These are phyloP conservation scores for Troilus luridus DNA, from an alignment of 2,888 invertebrate genomes.

Conservation along the genomic window DNA sequence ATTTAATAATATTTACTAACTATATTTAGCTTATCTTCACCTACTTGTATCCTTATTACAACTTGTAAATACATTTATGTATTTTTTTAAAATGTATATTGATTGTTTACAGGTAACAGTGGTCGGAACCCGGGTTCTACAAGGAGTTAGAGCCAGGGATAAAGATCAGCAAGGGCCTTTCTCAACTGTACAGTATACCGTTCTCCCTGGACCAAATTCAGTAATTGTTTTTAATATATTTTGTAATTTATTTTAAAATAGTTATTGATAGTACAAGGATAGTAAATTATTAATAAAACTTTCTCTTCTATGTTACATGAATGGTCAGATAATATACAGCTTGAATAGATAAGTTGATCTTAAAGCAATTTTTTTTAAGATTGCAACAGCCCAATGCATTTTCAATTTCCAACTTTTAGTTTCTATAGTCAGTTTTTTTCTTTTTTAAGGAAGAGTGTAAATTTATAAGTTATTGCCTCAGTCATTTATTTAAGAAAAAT, in stretches of 20 bases:
- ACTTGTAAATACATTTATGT: neutral
- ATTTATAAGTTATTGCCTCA: no score
- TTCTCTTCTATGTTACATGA: neutral
- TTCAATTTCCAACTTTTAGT: no score
- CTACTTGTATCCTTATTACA: no score
- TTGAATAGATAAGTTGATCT: no score
- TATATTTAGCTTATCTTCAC: neutral
- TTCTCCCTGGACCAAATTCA: constrained; percentile 83
- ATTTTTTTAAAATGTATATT: neutral
- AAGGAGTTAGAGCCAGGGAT: constrained; percentile 84
- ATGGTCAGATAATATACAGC: neutral
- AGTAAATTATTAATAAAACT: neutral
- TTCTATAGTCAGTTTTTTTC: no score
- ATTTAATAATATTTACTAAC: neutral
- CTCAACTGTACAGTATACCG: constrained; percentile 87
- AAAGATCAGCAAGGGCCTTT: constrained; percentile 91
- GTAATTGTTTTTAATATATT: constrained; percentile 69
- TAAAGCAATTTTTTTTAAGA: no score
- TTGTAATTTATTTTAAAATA: neutral
- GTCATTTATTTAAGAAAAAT: no score
- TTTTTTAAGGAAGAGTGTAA: no score
- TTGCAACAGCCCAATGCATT: no score
- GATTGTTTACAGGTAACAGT: constrained; percentile 71
- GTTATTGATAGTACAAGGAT: neutral
- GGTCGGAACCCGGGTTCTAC: constrained; percentile 78